These are phyloP conservation scores for Oophaga sylvatica DNA, from an alignment of 2,797 vertebrate species.

Conservation along the genomic window DNA sequence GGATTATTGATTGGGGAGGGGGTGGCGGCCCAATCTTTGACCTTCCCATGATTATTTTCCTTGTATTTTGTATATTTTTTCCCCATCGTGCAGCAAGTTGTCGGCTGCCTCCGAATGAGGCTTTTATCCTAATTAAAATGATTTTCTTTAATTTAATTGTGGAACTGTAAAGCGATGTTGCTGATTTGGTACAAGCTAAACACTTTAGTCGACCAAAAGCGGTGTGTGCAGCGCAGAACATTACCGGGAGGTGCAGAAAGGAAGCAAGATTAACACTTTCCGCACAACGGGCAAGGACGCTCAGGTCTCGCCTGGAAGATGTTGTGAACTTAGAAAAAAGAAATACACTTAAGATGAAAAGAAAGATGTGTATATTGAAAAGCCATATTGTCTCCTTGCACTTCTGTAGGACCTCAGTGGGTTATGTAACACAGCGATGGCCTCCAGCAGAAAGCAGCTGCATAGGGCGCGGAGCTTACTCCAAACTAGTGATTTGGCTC, in stretches of 20 bases:
- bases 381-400: too few species aligned
- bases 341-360: too few species aligned
- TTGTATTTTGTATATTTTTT: conserved; percentile 43
- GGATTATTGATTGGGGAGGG: not conserved
- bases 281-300: not conserved
- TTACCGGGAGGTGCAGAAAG: not conserved
- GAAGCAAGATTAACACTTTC: conserved; percentile 16
- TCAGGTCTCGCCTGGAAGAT: not conserved
- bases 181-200: conserved; percentile 74
- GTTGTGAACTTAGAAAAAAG: too few species aligned
- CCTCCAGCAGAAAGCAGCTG: too few species aligned
- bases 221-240: conserved; percentile 23
- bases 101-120: conserved; percentile 71
- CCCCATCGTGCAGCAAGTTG: conserved; percentile 64
- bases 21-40: not conserved
- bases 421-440: too few species aligned
- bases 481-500: too few species aligned
- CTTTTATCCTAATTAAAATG: conserved; percentile 92
- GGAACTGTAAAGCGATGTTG: conserved; percentile 73
- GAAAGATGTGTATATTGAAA: not conserved
- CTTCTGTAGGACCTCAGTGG: not conserved
- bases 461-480: too few species aligned
- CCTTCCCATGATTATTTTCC: conserved; percentile 48
- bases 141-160: conserved; percentile 81
- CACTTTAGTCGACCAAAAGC: conserved; percentile 68